Conservation (phyloP, 2,113 vertebrate genomes). For the Isurus oxyrinchus region DNA sequence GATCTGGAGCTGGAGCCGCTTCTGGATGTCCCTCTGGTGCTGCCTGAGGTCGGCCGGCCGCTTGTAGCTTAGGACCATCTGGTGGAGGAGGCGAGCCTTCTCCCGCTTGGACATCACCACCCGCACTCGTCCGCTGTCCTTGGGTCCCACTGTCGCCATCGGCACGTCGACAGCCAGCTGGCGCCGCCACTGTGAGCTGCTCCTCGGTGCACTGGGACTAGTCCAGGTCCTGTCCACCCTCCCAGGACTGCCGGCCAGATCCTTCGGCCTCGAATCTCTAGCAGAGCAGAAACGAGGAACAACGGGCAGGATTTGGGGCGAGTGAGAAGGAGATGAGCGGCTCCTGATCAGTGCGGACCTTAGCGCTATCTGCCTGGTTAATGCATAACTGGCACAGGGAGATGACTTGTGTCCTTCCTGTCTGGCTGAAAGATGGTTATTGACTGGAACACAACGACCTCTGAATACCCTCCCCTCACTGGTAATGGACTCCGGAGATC, state of each 20-base stretch:
- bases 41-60: background rate
- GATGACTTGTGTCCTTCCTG: background rate
- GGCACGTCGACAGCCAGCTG: background rate
- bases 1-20: constrained; percentile 21
- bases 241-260: background rate
- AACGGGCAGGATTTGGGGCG: background rate
- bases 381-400: background rate
- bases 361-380: too few species aligned
- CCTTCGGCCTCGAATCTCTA: background rate
- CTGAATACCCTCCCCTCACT: background rate
- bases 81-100: constrained; percentile 18
- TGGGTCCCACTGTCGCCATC: background rate
- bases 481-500: background rate
- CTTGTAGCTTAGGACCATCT: constrained; percentile 12
- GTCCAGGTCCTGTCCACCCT: background rate
- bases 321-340: background rate
- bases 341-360: background rate
- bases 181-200: background rate
- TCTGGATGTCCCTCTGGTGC: constrained; percentile 25
- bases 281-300: background rate
- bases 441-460: background rate
- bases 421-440: background rate
- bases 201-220: background rate
- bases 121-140: background rate
- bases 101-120: constrained; percentile 32